phyloP scores from a whole-genome alignment of 2,797 vertebrate genomes.

The Channallabes apus region DNA sequence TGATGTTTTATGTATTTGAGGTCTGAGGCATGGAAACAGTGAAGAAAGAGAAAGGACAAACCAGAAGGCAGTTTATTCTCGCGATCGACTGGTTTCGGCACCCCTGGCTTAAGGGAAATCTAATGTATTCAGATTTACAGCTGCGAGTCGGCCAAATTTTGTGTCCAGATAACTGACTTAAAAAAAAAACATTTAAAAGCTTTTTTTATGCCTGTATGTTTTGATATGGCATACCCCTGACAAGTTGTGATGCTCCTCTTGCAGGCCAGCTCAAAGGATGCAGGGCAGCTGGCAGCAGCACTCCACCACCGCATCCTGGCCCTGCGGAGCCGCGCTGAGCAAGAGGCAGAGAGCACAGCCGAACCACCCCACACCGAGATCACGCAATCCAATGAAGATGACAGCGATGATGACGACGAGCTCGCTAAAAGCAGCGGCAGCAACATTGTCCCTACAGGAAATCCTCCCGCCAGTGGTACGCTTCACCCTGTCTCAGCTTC shows the following conservation, averaged over 20 bases:
- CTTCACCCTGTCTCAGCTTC: conserved; percentile 1
- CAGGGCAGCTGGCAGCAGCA: conserved; percentile 92
- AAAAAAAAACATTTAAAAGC: neutral
- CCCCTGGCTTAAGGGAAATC: neutral
- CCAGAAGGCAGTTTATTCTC: too few species aligned
- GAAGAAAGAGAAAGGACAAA: too few species aligned
- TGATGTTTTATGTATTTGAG: too few species aligned
- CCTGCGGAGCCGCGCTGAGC: conserved; percentile 87
- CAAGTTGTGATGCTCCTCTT: neutral
- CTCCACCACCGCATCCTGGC: conserved; percentile 96
- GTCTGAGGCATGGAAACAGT: too few species aligned
- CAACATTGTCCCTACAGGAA: conserved; percentile 65
- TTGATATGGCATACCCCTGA: neutral
- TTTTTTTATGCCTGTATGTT: neutral
- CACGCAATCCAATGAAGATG: conserved; percentile 89
- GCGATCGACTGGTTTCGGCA: too few species aligned
- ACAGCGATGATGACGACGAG: conserved; percentile 87
- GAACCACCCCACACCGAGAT: conserved; percentile 80
- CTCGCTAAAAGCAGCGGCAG: conserved; percentile 56
- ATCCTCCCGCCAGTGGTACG: conserved; percentile 54
- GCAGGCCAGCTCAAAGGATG: conserved; percentile 96
- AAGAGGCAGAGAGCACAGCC: conserved; percentile 82
- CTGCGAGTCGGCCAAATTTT: neutral
- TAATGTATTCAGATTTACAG: neutral
- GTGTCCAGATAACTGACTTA: neutral